A percentile compares a stretch with the other conserved stretches of the same genome.
phyloP scores from a whole-genome alignment of 2,113 vertebrate genomes.

The Ciconia boyciana region DNA sequence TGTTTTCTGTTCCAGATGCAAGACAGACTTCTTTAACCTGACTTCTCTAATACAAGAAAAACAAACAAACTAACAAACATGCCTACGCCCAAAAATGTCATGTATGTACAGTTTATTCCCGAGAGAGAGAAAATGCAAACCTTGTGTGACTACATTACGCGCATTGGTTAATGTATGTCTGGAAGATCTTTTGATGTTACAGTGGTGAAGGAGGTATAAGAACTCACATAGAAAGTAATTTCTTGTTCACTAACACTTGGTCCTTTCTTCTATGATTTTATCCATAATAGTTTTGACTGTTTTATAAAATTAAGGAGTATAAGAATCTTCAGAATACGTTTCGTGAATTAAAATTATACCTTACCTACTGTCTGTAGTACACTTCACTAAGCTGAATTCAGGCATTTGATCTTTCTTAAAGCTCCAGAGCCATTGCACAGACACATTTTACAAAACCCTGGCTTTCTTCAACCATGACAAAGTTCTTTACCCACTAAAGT shows the following conservation, averaged over 20 bases:
- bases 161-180: not conserved
- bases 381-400: not conserved
- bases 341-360: not conserved
- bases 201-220: not conserved
- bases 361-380: not conserved
- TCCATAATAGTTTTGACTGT: not conserved
- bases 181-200: not conserved
- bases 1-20: not conserved
- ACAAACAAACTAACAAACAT: not conserved
- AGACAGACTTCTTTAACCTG: not conserved
- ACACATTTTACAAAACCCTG: not conserved
- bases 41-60: not conserved
- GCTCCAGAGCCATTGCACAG: not conserved
- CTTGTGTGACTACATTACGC: rapidly evolving
- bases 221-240: not conserved
- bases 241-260: not conserved
- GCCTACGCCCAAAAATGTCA: rapidly evolving
- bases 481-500: not conserved
- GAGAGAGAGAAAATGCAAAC: not conserved
- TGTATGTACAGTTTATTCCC: not conserved
- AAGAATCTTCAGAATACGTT: not conserved
- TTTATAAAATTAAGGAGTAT: not conserved
- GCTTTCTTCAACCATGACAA: not conserved
- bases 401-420: not conserved
- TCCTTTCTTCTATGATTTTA: not conserved